Conservation (phyloP, 2,113 vertebrate species). For the Tragelaphus imberbis region DNA sequence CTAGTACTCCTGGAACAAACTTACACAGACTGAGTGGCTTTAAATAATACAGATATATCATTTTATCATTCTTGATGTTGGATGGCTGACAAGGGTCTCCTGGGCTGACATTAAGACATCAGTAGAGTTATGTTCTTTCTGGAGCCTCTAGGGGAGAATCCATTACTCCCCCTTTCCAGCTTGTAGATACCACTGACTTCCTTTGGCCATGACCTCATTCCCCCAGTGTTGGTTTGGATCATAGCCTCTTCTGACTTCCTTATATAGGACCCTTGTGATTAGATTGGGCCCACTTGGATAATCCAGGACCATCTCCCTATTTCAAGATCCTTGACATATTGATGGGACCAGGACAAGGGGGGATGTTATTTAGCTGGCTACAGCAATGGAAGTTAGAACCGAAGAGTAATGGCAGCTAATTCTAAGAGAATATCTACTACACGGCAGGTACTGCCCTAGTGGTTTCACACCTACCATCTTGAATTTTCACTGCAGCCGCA, state of each 20-base stretch:
- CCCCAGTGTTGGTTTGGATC: not conserved
- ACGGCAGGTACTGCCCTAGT: not conserved
- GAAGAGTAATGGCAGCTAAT: not conserved
- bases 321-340: not conserved
- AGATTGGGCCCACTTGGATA: not conserved
- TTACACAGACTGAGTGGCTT: not conserved
- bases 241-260: not conserved
- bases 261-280: not conserved
- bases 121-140: not conserved
- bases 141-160: not conserved
- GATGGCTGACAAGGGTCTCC: not conserved
- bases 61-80: not conserved
- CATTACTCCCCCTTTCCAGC: not conserved
- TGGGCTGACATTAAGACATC: not conserved
- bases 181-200: not conserved
- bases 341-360: not conserved
- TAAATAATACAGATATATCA: not conserved
- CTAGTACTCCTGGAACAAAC: not conserved
- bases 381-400: not conserved
- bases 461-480: not conserved
- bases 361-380: not conserved
- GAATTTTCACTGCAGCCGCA: not conserved
- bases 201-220: not conserved
- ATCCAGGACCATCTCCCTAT: not conserved
- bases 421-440: not conserved